A percentile compares a stretch with the other conserved stretches of the same genome.
These are phyloP conservation scores for Dolichopus griseipennis DNA, from an alignment of 2,888 invertebrate species.

Conservation along the genomic window DNA sequence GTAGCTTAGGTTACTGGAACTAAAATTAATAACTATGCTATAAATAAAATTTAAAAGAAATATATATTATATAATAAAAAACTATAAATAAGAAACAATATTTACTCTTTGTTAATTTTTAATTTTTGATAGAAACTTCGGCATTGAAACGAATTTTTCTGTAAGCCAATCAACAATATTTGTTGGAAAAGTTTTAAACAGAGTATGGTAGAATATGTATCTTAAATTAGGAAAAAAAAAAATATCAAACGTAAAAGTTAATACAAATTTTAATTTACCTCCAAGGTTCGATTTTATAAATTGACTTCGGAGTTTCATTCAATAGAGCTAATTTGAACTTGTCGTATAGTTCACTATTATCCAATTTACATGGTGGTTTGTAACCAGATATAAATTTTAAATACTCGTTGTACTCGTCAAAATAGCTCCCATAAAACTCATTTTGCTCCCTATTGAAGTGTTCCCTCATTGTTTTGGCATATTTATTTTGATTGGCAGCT, in stretches of 20 bases:
- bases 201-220: slow-evolving; percentile 54
- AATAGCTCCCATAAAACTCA: slow-evolving; percentile 56
- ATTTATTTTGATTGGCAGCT: slow-evolving; percentile 51
- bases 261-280: slow-evolving; percentile 45
- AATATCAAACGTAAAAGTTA: background rate
- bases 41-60: too few relatives aligned
- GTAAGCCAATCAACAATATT: slow-evolving; percentile 52
- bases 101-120: background rate
- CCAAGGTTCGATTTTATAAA: slow-evolving; percentile 63
- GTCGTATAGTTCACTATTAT: slow-evolving; percentile 48
- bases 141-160: slow-evolving; percentile 56
- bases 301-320: slow-evolving; percentile 49
- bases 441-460: slow-evolving; percentile 55
- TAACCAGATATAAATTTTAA: slow-evolving; percentile 44
- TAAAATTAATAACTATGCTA: too few relatives aligned
- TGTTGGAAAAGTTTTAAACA: slow-evolving; percentile 55
- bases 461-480: slow-evolving; percentile 56
- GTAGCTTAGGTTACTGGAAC: too few relatives aligned
- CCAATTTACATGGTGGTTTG: slow-evolving; percentile 48
- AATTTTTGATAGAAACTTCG: slow-evolving; percentile 35
- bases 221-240: slow-evolving; percentile 23
- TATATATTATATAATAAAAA: too few relatives aligned
- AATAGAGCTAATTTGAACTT: slow-evolving; percentile 56
- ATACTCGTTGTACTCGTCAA: slow-evolving; percentile 54
- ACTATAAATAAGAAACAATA: too few relatives aligned